A percentile compares a stretch with the other conserved stretches of the same genome.
These are phyloP conservation scores for Pomacea maculata DNA, from an alignment of 1,140 invertebrate genomes.

Conservation along the genomic window DNA sequence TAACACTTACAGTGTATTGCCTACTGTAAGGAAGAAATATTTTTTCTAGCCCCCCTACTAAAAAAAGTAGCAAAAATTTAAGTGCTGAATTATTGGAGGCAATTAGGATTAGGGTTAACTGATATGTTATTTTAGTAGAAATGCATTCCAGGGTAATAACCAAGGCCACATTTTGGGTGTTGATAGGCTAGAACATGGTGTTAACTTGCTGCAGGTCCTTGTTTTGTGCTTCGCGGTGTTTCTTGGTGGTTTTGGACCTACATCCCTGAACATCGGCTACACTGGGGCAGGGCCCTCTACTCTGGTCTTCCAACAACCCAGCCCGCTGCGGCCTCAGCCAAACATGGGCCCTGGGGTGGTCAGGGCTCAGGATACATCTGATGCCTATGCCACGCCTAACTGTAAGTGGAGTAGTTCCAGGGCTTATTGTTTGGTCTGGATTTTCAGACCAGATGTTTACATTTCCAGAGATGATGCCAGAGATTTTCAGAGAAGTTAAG, in stretches of 20 bases:
- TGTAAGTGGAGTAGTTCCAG: constrained; percentile 44
- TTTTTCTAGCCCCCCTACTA: too few species aligned
- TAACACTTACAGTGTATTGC: too few species aligned
- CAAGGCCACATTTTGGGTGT: not conserved
- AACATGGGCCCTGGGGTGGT: constrained; percentile 50
- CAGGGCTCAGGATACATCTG: constrained; percentile 41
- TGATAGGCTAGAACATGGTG: constrained; percentile 18
- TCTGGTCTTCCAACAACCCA: constrained; percentile 12
- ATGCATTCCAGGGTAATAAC: too few species aligned
- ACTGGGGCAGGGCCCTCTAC: not conserved
- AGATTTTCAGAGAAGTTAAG: too few species aligned
- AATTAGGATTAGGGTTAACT: too few species aligned
- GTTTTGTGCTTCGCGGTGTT: constrained; percentile 66
- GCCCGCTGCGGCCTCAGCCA: constrained; percentile 24
- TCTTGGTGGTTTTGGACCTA: constrained; percentile 62
- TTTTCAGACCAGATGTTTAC: too few species aligned
- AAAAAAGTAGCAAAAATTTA: too few species aligned
- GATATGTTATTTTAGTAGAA: too few species aligned
- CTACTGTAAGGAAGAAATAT: too few species aligned
- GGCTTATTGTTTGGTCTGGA: not conserved
- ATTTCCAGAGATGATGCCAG: too few species aligned
- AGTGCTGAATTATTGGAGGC: too few species aligned
- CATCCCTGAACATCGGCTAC: constrained; percentile 60
- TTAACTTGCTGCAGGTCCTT: constrained; percentile 56
- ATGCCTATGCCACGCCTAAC: constrained; percentile 51